Evolutionary conservation across 1,140 invertebrate species (phyloP), one percentile per base, ranked within the genome.

Genomic region (Drosophila rhopaloa): DNA sequence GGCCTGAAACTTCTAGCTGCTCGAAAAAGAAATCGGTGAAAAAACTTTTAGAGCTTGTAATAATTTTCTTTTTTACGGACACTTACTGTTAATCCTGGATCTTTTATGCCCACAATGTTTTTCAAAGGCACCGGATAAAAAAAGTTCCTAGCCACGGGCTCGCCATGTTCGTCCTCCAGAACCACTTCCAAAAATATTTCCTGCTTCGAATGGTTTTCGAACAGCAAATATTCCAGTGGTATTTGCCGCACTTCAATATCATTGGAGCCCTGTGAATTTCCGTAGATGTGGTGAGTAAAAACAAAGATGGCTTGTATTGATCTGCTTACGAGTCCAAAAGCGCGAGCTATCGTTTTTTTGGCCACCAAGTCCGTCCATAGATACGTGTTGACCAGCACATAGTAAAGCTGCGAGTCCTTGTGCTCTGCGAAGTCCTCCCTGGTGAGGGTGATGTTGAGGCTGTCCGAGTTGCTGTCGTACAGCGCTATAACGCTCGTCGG

Each of bases 401-500:
- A 47, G 24, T 76, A 88, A 4, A 76, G 13, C 13, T 75, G 57
- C 6, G 37, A 53, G n/a, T 71, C 48, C 1, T 10, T 4, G 43
- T 58, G 59, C 7, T 63, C 68, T 0, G 29, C 38, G n/a, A 78
- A 71, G 19, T 81, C 79, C 40, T 90, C 91, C 9, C 80, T 61
- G 0, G 78, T 74, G 0, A 88, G 48, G 0, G 80, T 84, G 37
- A 92, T 70, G 19, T 88, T 90, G 0, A 92, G 58, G 27, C 59
- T 66, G 50, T 83, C 62, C 2, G 63, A 66, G 8, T 27, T 27
- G 1, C 59, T 48, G 19, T 91, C 81, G 37, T 83, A 79, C 3
- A 91, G 35, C 0, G 77, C 79, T 29, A 91, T 76, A 4, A 92
- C 72, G 10, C 54, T 65, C 1, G 93, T 91, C 4, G 97, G 96